These are phyloP conservation scores for Sturmia bella DNA, from an alignment of 2,888 invertebrate species.

Conservation along the genomic window DNA sequence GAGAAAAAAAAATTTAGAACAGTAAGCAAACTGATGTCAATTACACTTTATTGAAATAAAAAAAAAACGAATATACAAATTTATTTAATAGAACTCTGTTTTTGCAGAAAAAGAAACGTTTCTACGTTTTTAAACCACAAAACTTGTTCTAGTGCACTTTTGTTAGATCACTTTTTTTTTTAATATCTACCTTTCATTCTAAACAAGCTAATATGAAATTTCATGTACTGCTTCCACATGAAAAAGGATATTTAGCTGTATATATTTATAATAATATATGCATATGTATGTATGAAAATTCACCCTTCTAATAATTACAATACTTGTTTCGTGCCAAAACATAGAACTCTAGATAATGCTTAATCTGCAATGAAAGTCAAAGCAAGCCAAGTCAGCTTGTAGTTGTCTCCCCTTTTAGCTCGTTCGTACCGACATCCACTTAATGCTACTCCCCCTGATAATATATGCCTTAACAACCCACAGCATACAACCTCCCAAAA, in stretches of 20 bases:
- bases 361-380: not conserved
- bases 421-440: not conserved
- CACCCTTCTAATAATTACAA: constrained; percentile 24
- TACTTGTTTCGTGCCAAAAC: not conserved
- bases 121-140: too few species aligned
- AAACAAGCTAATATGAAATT: too few species aligned
- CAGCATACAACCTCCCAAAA: not conserved
- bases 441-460: constrained; percentile 8
- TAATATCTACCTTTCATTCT: not conserved
- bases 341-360: not conserved
- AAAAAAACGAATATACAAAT: too few species aligned
- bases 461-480: constrained; percentile 19
- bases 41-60: not conserved
- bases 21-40: constrained; percentile 11
- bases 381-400: not conserved
- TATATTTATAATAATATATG: too few species aligned
- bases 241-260: too few species aligned
- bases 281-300: too few species aligned
- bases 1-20: not conserved
- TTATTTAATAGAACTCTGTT: too few species aligned
- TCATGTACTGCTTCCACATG: too few species aligned
- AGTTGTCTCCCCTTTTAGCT: too few species aligned
- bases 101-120: too few species aligned
- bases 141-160: too few species aligned
- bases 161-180: too few species aligned